phyloP scores from a whole-genome alignment of 2,113 vertebrate genomes.

The Typhlomys cinereus region DNA sequence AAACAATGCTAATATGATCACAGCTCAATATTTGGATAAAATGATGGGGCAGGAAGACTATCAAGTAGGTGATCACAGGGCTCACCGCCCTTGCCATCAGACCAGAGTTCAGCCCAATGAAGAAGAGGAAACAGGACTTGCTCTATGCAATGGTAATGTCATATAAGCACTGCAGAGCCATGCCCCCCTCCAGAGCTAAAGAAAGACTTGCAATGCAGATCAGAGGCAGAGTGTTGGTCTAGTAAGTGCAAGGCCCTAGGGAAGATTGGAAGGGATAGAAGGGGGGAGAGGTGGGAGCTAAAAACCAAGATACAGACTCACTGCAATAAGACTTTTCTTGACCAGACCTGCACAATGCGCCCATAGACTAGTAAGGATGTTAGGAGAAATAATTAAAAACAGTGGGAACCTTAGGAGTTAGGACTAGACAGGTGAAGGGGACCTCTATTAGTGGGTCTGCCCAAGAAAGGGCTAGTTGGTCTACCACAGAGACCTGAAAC shows the following conservation, averaged over 20 bases:
- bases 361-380: too few species aligned
- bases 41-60: background rate
- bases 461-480: too few species aligned
- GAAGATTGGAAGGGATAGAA: background rate
- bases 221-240: background rate
- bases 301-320: background rate
- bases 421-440: too few species aligned
- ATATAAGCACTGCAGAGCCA: background rate
- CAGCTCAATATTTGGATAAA: background rate
- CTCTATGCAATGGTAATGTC: background rate
- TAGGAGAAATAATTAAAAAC: too few species aligned
- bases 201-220: too few species aligned
- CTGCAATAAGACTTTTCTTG: too few species aligned
- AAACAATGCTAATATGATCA: background rate
- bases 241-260: background rate
- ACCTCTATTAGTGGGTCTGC: too few species aligned
- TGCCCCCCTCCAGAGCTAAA: background rate
- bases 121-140: background rate
- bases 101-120: constrained; percentile 1
- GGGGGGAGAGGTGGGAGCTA: background rate
- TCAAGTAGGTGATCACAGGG: background rate
- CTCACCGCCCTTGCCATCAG: background rate
- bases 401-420: too few species aligned
- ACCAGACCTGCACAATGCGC: too few species aligned
- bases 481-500: too few species aligned